Base-by-base conservation (phyloP, 2,113 vertebrate species). In the Chlorocebus sabaeus region DNA sequence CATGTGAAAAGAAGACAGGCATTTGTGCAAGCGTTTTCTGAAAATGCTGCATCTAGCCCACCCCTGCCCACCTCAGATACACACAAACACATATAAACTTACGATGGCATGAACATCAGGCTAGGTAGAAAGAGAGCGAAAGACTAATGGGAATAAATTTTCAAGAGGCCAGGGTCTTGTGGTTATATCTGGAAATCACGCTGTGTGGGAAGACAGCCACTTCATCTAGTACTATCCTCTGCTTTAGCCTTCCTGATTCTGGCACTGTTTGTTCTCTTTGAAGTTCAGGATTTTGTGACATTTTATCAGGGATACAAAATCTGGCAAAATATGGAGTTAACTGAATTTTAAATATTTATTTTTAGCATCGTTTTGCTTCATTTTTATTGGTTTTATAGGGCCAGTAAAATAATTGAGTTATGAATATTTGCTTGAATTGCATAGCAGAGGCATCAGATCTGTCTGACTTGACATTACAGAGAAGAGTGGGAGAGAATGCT, bases 1-100 rank as follows among this genome's bases (percentile, higher is more conserved):
- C 30, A 17, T 61, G 11, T 40, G 25, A n/a, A 50, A 78, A 72
- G 27, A 90, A 10, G 80, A 16, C 17, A 76, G 40, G 79, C 57
- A 95, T 81, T 95, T 50, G 52, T 86, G 8, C 30, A 59, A 84
- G 27, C 12, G n/a, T 78, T 96, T 92, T 90, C 40, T n/a, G n/a
- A 88, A 91, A 76, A 40, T 45, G 35, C 11, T 25, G 48, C 52
- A 22, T 64, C 43, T 5, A 86, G 13, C n/a, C 14, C 59, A 90
- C 2, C 2, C 40, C 2, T 20, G 45, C 27, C 35, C 40, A 84
- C 55, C 32, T 72, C 45, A 81, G 4, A 84, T 12, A 25, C 35
- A 70, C 48, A 79, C 32, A 93, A 6, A 57, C 45, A 18, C 11
- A 48, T 2, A 32, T 8, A 52, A 25, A 87, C 13, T 78, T 72